Evolutionary conservation across 2,888 invertebrate species (phyloP).

Genomic region (Rotaria magnacalcarata): DNA sequence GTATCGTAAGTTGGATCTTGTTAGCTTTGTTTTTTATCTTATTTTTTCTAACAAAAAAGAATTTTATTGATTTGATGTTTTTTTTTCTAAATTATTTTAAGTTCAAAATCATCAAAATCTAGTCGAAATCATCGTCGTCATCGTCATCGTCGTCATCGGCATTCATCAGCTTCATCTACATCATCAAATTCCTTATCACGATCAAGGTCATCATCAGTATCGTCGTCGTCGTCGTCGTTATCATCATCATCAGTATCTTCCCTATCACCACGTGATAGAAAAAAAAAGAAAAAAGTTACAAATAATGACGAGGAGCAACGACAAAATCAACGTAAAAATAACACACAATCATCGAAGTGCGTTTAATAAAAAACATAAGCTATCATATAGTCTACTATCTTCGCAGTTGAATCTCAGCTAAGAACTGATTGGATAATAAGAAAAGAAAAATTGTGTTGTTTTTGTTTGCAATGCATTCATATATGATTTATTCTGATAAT

Average conservation of each 20-base stretch:
- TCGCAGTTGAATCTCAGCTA: neutral
- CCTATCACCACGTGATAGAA: neutral
- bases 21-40: constrained; percentile 23
- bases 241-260: neutral
- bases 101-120: neutral
- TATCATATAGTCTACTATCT: neutral
- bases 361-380: neutral
- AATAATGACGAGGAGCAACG: neutral
- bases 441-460: neutral
- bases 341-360: neutral
- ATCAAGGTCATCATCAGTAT: neutral
- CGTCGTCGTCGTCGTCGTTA: neutral
- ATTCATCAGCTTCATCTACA: neutral
- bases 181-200: neutral
- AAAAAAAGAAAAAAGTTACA: neutral
- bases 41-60: neutral
- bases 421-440: neutral
- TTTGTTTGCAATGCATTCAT: neutral
- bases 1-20: constrained; percentile 18
- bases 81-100: neutral
- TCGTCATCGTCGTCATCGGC: neutral
- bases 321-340: neutral
- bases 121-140: neutral
- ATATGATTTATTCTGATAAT: too few relatives aligned
- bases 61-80: neutral